Evolutionary conservation across 2,888 invertebrate genomes (phyloP).

Genomic region (Melieria crassipennis): DNA sequence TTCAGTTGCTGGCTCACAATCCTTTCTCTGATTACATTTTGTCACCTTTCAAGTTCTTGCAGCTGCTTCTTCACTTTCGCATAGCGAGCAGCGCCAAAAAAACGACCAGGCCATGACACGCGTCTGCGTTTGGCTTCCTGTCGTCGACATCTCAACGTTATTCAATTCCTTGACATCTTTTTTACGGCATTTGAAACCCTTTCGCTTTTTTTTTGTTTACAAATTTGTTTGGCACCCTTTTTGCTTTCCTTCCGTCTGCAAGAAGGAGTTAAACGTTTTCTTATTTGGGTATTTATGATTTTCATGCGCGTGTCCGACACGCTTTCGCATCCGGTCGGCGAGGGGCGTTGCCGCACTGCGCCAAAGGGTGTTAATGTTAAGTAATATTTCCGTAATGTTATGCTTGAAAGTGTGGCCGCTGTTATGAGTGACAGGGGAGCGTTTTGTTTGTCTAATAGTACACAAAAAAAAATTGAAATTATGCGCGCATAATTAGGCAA

Average conservation of each 20-base stretch:
- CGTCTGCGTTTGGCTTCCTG: conserved; percentile 40
- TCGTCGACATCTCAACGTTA: conserved; percentile 18
- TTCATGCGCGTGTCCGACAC: conserved; percentile 55
- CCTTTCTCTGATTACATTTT: conserved; percentile 43
- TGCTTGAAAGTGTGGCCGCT: conserved; percentile 5
- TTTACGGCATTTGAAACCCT: conserved; percentile 26
- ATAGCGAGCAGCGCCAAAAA: background rate
- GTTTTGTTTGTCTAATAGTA: too few relatives aligned
- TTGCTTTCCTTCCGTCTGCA: conserved; percentile 47
- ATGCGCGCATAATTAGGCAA: too few relatives aligned
- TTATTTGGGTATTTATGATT: conserved; percentile 39
- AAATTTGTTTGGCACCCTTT: conserved; percentile 40
- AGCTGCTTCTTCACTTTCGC: conserved; percentile 45
- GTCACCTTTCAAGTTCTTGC: conserved; percentile 43
- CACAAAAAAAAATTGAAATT: too few relatives aligned
- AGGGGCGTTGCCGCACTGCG: conserved; percentile 7
- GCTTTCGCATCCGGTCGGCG: conserved; percentile 42
- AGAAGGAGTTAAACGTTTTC: conserved; percentile 41
- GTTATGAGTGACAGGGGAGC: too few relatives aligned
- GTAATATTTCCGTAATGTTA: conserved; percentile 51
- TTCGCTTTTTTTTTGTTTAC: conserved; percentile 36
- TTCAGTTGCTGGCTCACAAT: conserved; percentile 36
- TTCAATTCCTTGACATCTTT: background rate
- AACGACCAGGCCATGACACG: conserved; percentile 42
- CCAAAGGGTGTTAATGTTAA: conserved; percentile 51